Percentiles rank a stretch among this genome's conserved stretches.
Conservation (phyloP, 2,797 vertebrate genomes). For the Gobio occitaniae region DNA sequence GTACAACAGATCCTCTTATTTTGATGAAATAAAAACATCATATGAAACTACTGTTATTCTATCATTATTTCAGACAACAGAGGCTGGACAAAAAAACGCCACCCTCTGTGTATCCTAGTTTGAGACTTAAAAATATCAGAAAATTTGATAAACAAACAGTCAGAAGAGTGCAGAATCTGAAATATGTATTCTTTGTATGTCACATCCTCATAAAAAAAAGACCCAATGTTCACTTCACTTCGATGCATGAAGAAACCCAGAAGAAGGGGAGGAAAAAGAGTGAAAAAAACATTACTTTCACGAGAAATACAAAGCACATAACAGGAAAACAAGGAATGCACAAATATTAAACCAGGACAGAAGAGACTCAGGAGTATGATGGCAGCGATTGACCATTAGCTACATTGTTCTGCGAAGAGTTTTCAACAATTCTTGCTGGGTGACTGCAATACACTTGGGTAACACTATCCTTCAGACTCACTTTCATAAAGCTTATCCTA, state of each 20-base stretch:
- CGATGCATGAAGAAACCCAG: neutral
- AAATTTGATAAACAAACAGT: neutral
- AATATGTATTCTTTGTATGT: neutral
- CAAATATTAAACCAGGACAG: neutral
- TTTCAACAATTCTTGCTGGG: neutral
- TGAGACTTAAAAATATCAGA: neutral
- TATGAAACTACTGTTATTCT: neutral
- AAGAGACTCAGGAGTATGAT: neutral
- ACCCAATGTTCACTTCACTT: neutral
- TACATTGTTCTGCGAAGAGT: neutral
- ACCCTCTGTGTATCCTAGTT: neutral
- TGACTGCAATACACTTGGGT: neutral
- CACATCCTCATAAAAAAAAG: neutral
- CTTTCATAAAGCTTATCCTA: neutral
- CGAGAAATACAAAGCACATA: neutral
- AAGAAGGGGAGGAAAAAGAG: neutral
- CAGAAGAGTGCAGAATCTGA: neutral
- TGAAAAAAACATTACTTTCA: neutral
- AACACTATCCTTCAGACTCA: neutral
- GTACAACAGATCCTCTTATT: neutral
- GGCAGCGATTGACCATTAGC: slow-evolving; percentile 25
- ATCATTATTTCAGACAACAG: neutral
- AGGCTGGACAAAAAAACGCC: neutral
- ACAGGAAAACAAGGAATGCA: neutral
- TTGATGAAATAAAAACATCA: neutral